These are phyloP conservation scores for Limnephilus rhombicus DNA, from an alignment of 2,888 invertebrate genomes.

Conservation along the genomic window DNA sequence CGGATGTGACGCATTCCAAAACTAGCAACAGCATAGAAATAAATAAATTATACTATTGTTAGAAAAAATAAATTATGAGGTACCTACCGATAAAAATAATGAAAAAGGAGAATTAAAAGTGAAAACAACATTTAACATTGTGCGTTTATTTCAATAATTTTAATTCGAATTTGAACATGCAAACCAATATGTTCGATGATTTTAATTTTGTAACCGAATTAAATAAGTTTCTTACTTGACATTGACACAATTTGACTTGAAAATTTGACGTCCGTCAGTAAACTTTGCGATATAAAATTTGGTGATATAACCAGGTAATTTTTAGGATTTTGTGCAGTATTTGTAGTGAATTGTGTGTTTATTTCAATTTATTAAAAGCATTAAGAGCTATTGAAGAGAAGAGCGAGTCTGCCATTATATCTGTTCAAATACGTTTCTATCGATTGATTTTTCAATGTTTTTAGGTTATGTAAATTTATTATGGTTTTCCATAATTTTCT, in stretches of 20 bases:
- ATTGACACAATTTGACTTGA: conserved; percentile 65
- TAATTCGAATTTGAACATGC: background rate
- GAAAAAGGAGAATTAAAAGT: background rate
- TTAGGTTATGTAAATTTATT: background rate
- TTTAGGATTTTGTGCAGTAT: background rate
- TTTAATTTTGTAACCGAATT: background rate
- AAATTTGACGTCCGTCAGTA: conserved; percentile 40
- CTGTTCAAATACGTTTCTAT: background rate
- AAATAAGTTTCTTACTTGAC: conserved; percentile 65
- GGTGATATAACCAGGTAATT: conserved; percentile 50
- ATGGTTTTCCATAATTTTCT: background rate
- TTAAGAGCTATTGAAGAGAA: background rate
- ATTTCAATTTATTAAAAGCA: background rate
- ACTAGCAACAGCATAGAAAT: background rate
- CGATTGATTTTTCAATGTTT: background rate
- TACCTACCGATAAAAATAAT: background rate
- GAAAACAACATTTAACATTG: background rate
- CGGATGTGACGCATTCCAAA: conserved; percentile 36
- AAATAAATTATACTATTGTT: background rate
- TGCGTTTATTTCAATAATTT: background rate
- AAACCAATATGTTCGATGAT: background rate
- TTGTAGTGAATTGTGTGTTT: background rate
- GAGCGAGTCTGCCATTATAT: background rate
- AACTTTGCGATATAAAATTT: conserved; percentile 1
- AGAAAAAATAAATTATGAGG: background rate